Base-by-base conservation (phyloP, 2,113 vertebrate species). In the Rhinolophus sinicus region DNA sequence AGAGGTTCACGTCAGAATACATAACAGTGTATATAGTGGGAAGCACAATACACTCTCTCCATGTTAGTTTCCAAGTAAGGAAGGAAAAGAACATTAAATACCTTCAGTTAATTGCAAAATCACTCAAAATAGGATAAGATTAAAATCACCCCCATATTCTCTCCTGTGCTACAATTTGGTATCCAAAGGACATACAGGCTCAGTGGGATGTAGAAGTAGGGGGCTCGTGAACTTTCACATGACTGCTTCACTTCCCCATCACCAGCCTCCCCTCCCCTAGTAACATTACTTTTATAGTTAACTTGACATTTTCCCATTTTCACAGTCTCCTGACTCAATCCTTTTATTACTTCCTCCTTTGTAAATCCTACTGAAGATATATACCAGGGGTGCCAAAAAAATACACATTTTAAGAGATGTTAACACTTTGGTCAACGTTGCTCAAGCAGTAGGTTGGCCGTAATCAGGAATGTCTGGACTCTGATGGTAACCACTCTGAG, bases 41-140 rank as follows among this genome's bases (percentile, higher is more conserved):
- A 54, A 80, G n/a, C 93, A 83, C 2, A 94, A 16, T 47, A 75
- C 52, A 19, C 80, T 76, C 50, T 96, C 64, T 93, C 44, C 38
- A 91, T 65, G 15, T 11, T 86, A 64, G 35, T 94, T 93, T 96
- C 72, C 50, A 93, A 70, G 33, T 62, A 88, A 40, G 15, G 28
- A 90, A 22, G 33, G 84, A 81, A 97, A 93, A 69, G 14, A 91
- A 93, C 22, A 21, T 85, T 47, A 67, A 94, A 81, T 73, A 60
- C 19, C 62, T 90, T 73, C 62, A 70, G 40, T 86, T 90, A 77
- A 89, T 95, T 93, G 21, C 19, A 62, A 85, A 91, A 24, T 94
- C 24, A 35, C 26, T 56, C 38, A 12, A 91, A 93, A 81, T 70
- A 35, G 9, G 7, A 35, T 47, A 93, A 19, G 22, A 19, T 33